Conservation (phyloP, 2,888 invertebrate species). For the Quadroppia sp. region DNA sequence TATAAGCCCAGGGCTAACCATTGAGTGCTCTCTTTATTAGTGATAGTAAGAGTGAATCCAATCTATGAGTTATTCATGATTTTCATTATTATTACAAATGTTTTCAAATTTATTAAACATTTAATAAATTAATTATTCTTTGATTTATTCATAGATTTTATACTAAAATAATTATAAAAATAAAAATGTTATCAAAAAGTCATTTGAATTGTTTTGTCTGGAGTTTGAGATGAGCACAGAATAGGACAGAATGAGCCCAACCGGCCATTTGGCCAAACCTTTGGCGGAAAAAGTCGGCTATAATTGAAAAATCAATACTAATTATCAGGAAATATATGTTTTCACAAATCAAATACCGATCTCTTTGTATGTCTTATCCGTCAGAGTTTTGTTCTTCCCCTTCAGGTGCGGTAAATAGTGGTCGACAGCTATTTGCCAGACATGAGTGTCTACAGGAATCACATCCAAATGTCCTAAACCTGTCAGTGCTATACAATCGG, state of each 20-base stretch:
- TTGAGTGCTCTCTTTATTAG: too few relatives aligned
- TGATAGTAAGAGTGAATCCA: too few relatives aligned
- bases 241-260: slow-evolving; percentile 87
- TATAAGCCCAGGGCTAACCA: too few relatives aligned
- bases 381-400: slow-evolving; percentile 69
- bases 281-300: slow-evolving; percentile 65
- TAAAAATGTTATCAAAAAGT: too few relatives aligned
- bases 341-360: slow-evolving; percentile 60
- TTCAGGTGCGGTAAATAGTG: slow-evolving; percentile 73
- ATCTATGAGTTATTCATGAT: too few relatives aligned
- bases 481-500: slow-evolving; percentile 97
- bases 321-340: not conserved
- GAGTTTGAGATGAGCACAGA: slow-evolving; percentile 75
- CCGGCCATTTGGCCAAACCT: slow-evolving; percentile 83
- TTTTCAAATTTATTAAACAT: too few relatives aligned
- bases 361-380: slow-evolving; percentile 75
- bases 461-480: slow-evolving; percentile 80
- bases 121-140: too few relatives aligned
- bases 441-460: slow-evolving; percentile 93
- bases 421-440: slow-evolving; percentile 79
- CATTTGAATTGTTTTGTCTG: too few relatives aligned
- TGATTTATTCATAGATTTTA: too few relatives aligned
- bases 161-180: too few relatives aligned
- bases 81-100: too few relatives aligned
- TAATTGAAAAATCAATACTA: slow-evolving; percentile 41